Evolutionary conservation across 37 sponge, comb jelly and placozoan genomes (phyloP), one percentile per base, ranked within the genome.

Genomic region (Hormiphora californensis): DNA sequence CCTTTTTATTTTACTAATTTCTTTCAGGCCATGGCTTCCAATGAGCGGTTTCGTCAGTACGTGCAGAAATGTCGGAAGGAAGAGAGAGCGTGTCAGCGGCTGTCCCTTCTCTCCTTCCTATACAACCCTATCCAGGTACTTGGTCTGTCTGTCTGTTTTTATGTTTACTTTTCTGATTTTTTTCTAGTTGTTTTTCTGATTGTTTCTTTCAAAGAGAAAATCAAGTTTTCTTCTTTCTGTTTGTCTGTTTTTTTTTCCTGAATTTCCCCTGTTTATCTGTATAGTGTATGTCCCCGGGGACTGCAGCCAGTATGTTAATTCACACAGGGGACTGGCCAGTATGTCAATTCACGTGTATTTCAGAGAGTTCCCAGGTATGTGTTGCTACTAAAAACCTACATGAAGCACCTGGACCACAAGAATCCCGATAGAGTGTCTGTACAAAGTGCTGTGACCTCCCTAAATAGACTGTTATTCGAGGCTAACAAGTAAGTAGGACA

Each of bases 111-210:
- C 0, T 73, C 81, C 4, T 36, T 73, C 28, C 81, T 73, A 21
- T 73, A 73, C 81, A 73, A 73, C 23, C 81, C 81, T 11, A 73
- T 73, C 40, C 81, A 73, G 81, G 81, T 73, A 43, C 15, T 49
- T 17, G 53, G 15, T 49, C 9, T 15, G 53, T 49, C 12, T 49
- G 12, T 49, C 15, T 49, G 53, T 17, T 9, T 15, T 9, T 49
- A 17, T 15, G 15, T 49, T 49, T 49, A 17, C 9, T 49, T 49
- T 9, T 49, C 15, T 15, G 53, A 49, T 49, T 49, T 15, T 17
- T 49, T 49, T 49, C 9, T 49, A 49, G 53, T 15, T 49, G 53
- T 17, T 49, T 9, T 15, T 49, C 12, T 15, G 9, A 49, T 17
- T 17, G 53, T 17, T 15, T 15, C 15, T 15, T 15, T 49, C 53